Evolutionary conservation across 2,113 vertebrate species (phyloP).

Genomic region (Hypocryptadius cinnamomeus): DNA sequence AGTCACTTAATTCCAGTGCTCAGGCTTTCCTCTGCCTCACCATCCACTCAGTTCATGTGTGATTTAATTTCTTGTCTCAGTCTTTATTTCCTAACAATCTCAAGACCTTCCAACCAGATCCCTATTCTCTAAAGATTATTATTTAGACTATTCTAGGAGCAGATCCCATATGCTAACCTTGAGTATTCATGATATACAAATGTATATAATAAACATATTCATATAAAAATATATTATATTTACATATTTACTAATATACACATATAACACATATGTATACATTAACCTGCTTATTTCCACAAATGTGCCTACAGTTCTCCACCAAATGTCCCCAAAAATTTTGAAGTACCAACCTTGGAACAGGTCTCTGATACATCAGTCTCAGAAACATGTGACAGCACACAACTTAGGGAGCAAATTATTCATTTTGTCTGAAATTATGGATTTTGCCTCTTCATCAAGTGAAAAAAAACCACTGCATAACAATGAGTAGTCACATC

Average conservation of each 20-base stretch:
- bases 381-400: background rate
- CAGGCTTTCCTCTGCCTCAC: background rate
- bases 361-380: background rate
- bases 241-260: too few relatives aligned
- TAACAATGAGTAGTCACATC: background rate
- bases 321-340: background rate
- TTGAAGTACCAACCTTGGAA: background rate
- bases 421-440: background rate
- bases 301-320: background rate
- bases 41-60: background rate
- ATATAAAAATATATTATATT: background rate
- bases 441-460: background rate
- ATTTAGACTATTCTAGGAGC: background rate
- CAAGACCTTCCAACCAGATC: background rate
- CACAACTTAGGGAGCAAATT: background rate
- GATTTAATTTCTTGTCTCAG: background rate
- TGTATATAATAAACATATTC: background rate
- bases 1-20: background rate
- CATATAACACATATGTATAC: fast-evolving
- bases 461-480: background rate
- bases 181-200: background rate
- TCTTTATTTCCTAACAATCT: background rate
- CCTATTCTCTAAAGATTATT: background rate
- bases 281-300: background rate
- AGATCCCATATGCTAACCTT: background rate